Conservation (phyloP, 2,888 invertebrate genomes). For the Euplagia quadripunctaria region DNA sequence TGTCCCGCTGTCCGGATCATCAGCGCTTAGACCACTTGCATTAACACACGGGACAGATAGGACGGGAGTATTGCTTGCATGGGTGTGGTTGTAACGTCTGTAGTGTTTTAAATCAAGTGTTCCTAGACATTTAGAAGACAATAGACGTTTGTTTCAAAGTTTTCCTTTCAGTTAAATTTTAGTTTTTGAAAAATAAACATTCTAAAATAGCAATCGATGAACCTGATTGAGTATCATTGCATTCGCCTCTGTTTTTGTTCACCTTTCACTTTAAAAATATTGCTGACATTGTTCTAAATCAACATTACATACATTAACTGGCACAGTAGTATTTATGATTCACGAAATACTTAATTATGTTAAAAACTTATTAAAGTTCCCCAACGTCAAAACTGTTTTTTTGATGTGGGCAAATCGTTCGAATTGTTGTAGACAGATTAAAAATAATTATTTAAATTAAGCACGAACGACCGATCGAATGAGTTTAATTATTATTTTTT, state of each 20-base stretch:
- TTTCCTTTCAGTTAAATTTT: conserved; percentile 18
- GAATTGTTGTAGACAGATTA: conserved; percentile 23
- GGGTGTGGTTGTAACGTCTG: conserved; percentile 70
- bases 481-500: conserved; percentile 7
- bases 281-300: conserved; percentile 25
- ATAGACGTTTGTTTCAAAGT: conserved; percentile 25
- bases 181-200: not conserved
- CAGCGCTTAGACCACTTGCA: conserved; percentile 46
- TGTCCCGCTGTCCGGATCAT: conserved; percentile 45
- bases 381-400: conserved; percentile 14
- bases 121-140: conserved; percentile 48
- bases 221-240: conserved; percentile 32
- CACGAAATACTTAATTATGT: conserved; percentile 35
- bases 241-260: conserved; percentile 42
- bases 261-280: conserved; percentile 37
- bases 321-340: conserved; percentile 41
- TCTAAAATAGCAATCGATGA: conserved; percentile 3
- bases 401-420: conserved; percentile 7
- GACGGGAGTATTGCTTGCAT: conserved; percentile 71
- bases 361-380: conserved; percentile 33
- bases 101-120: conserved; percentile 57
- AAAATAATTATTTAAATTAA: conserved; percentile 14
- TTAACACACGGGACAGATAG: conserved; percentile 38
- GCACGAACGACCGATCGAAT: conserved; percentile 10
- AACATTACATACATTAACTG: conserved; percentile 31